These are phyloP conservation scores for Papilio demoleus DNA, from an alignment of 2,888 invertebrate genomes.

Conservation along the genomic window DNA sequence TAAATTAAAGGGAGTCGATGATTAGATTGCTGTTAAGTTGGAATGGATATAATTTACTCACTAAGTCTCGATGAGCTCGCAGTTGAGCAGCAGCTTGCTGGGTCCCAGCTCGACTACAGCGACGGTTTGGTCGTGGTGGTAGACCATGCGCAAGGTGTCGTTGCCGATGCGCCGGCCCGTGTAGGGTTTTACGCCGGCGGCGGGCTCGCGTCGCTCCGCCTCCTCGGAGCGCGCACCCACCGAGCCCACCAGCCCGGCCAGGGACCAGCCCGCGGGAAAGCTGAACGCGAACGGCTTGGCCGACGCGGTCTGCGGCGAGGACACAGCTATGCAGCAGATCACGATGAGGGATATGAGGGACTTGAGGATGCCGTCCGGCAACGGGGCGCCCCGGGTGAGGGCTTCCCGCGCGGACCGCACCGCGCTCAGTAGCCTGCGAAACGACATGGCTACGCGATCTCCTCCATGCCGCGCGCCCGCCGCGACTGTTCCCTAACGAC, in stretches of 20 bases:
- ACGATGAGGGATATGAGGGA: constrained; percentile 72
- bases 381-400: constrained; percentile 67
- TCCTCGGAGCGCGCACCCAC: constrained; percentile 69
- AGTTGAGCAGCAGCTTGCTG: constrained; percentile 88
- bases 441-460: constrained; percentile 59
- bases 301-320: constrained; percentile 73
- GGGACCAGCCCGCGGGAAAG: constrained; percentile 78
- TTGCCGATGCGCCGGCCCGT: constrained; percentile 86
- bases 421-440: constrained; percentile 71
- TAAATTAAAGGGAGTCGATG: background rate
- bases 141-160: constrained; percentile 88
- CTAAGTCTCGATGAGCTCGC: constrained; percentile 94
- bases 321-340: constrained; percentile 74
- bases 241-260: constrained; percentile 73
- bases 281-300: constrained; percentile 78
- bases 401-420: constrained; percentile 73
- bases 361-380: constrained; percentile 73
- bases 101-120: constrained; percentile 91
- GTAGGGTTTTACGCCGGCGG: constrained; percentile 82
- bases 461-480: constrained; percentile 53
- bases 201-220: constrained; percentile 62
- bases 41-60: constrained; percentile 79
- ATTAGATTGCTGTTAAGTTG: too few relatives aligned
- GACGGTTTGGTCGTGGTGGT: constrained; percentile 91
- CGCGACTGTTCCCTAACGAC: constrained; percentile 59